Evolutionary conservation across 2,797 vertebrate species (phyloP).

Genomic region (Chiloscyllium punctatum): DNA sequence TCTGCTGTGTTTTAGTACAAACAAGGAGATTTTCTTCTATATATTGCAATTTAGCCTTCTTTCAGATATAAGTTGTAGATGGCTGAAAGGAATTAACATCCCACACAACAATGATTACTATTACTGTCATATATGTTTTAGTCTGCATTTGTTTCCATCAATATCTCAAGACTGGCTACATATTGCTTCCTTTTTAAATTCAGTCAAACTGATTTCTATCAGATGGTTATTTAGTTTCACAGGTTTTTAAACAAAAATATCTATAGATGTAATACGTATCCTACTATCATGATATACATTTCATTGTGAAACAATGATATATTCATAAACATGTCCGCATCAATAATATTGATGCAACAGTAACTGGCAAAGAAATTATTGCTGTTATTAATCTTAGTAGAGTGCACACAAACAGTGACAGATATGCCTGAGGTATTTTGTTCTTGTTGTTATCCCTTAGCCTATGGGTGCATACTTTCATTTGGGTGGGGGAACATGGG

Average conservation of each 20-base stretch:
- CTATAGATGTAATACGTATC: neutral
- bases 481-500: neutral
- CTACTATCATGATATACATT: neutral
- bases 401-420: neutral
- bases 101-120: neutral
- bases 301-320: neutral
- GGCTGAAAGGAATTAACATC: neutral
- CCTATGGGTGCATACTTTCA: constrained; percentile 3
- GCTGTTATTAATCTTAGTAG: constrained; percentile 9
- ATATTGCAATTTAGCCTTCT: neutral
- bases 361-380: neutral
- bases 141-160: neutral
- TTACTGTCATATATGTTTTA: neutral
- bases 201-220: neutral
- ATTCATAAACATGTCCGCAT: neutral
- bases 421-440: neutral
- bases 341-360: neutral
- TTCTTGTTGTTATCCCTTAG: neutral
- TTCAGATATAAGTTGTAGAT: neutral
- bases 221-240: neutral
- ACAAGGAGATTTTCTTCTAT: neutral
- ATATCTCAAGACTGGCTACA: neutral
- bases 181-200: neutral
- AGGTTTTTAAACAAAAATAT: neutral
- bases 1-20: neutral